phyloP scores from a whole-genome alignment of 2,113 vertebrate genomes.

The Sorex araneus region DNA sequence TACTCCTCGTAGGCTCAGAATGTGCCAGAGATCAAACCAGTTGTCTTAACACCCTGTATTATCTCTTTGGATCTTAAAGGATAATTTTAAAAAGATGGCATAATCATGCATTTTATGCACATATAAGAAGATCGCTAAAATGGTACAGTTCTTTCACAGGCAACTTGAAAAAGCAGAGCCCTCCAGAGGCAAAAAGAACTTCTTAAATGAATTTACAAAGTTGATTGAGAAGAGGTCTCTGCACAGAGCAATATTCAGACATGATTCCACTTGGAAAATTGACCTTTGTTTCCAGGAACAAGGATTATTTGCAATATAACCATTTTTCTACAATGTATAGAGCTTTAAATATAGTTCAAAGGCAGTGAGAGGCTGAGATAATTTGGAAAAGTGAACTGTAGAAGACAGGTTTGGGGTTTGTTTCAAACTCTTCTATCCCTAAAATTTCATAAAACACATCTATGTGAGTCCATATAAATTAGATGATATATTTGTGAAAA shows the following conservation, averaged over 20 bases:
- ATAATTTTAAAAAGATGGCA: conserved; percentile 28
- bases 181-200: background rate
- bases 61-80: background rate
- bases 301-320: background rate
- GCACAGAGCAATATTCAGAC: background rate
- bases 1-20: too few species aligned
- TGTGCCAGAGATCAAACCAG: too few species aligned
- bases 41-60: too few species aligned
- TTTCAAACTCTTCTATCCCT: conserved; percentile 44
- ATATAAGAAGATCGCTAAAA: background rate
- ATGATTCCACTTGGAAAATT: background rate
- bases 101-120: background rate
- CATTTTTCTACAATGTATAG: background rate
- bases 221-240: background rate
- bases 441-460: conserved; percentile 69
- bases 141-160: background rate
- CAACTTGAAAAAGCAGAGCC: conserved; percentile 3
- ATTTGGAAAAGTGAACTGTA: background rate
- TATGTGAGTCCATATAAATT: background rate
- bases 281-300: background rate
- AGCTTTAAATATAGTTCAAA: background rate
- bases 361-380: background rate
- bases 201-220: conserved; percentile 23
- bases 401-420: background rate
- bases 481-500: background rate